These are phyloP conservation scores for Danionella dracula DNA, from an alignment of 2,797 vertebrate species.

Conservation along the genomic window DNA sequence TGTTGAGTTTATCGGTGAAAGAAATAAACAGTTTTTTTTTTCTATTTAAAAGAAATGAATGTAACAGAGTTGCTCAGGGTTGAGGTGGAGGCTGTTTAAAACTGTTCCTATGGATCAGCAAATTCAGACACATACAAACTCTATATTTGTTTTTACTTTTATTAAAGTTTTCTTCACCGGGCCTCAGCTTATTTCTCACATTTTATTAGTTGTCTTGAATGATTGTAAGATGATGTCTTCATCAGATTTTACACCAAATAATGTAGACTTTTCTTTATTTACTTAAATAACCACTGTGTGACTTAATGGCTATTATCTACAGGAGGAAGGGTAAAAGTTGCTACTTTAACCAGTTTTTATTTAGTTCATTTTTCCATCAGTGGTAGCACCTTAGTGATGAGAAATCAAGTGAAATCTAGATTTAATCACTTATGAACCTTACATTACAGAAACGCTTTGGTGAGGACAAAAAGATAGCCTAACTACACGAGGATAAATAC, in stretches of 20 bases:
- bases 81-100: slow-evolving; percentile 78
- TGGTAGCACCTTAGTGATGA: too few species aligned
- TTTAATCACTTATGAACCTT: too few species aligned
- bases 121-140: slow-evolving; percentile 59
- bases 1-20: slow-evolving; percentile 57
- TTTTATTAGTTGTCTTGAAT: neutral
- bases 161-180: slow-evolving; percentile 65
- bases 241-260: neutral
- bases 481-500: too few species aligned
- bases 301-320: too few species aligned
- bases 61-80: slow-evolving; percentile 89
- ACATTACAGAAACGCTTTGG: too few species aligned
- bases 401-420: too few species aligned
- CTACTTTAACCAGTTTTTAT: too few species aligned
- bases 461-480: too few species aligned
- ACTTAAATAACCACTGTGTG: too few species aligned
- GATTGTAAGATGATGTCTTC: neutral
- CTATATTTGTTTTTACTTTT: slow-evolving; percentile 37
- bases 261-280: too few species aligned
- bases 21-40: slow-evolving; percentile 72
- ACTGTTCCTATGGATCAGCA: slow-evolving; percentile 71
- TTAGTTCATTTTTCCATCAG: too few species aligned
- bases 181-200: slow-evolving; percentile 53
- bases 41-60: slow-evolving; percentile 87
- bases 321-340: too few species aligned